Conservation (phyloP, 1,140 invertebrate species). For the Drosophila parvula region DNA sequence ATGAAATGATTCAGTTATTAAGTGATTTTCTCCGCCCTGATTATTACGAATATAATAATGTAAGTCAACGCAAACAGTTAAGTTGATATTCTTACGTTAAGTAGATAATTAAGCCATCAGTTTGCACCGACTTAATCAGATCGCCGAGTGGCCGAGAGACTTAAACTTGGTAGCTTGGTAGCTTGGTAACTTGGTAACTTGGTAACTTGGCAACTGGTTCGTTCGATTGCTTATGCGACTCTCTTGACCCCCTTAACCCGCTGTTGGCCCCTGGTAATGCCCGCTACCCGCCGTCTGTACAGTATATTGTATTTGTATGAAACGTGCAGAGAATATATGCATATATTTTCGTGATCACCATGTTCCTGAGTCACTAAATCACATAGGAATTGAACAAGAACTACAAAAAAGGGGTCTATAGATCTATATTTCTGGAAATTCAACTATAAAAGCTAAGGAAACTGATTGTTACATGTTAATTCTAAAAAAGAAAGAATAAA, state of each 20-base stretch:
- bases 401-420: no score
- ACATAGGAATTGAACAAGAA: no score
- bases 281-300: background rate
- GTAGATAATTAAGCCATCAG: slow-evolving; percentile 41
- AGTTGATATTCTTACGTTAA: slow-evolving; percentile 23
- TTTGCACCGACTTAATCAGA: slow-evolving; percentile 14
- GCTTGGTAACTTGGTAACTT: slow-evolving; percentile 10
- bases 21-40: background rate
- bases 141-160: slow-evolving; percentile 6
- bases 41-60: background rate
- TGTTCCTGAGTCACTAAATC: no score
- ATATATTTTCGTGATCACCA: background rate
- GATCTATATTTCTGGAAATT: no score
- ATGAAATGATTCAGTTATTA: background rate
- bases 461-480: no score
- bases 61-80: slow-evolving; percentile 8
- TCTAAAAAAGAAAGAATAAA: no score
- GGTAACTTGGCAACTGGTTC: slow-evolving; percentile 20
- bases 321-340: background rate
- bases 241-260: slow-evolving; percentile 32
- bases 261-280: background rate
- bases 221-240: slow-evolving; percentile 11
- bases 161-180: background rate
- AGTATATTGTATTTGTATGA: background rate
- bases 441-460: no score